A percentile compares a stretch with the other conserved stretches of the same genome.
Conservation (phyloP, 2,797 vertebrate species). For the Glossophaga mutica region DNA sequence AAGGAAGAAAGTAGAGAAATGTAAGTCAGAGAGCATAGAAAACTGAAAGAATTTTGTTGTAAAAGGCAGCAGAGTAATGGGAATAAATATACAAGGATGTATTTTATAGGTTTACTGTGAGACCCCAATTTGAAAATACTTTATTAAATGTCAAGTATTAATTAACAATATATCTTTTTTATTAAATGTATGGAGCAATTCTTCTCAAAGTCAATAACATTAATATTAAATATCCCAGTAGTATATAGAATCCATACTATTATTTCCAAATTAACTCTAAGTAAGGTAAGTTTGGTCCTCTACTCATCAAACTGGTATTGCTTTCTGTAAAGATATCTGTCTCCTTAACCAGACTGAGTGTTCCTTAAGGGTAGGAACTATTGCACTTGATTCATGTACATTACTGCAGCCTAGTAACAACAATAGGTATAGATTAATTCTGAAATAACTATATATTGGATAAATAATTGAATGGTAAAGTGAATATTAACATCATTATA, state of each 20-base stretch:
- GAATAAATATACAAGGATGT: neutral
- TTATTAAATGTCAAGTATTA: neutral
- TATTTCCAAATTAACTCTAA: neutral
- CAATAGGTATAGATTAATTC: neutral
- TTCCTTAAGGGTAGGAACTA: neutral
- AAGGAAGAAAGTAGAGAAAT: neutral
- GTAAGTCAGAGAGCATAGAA: neutral
- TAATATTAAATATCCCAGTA: neutral
- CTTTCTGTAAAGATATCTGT: neutral
- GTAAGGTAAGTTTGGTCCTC: neutral
- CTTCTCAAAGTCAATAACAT: neutral
- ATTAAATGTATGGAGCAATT: neutral
- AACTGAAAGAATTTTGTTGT: neutral
- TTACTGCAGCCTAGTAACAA: neutral
- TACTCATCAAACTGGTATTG: neutral
- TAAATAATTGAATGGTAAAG: neutral
- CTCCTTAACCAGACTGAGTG: neutral
- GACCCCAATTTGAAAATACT: neutral
- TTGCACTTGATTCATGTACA: neutral
- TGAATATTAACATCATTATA: neutral
- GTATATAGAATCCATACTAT: neutral
- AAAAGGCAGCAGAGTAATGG: neutral
- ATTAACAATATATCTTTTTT: neutral
- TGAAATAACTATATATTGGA: neutral
- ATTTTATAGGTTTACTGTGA: neutral